Conservation (phyloP, 1,140 invertebrate genomes). For the Platyura marginata region DNA sequence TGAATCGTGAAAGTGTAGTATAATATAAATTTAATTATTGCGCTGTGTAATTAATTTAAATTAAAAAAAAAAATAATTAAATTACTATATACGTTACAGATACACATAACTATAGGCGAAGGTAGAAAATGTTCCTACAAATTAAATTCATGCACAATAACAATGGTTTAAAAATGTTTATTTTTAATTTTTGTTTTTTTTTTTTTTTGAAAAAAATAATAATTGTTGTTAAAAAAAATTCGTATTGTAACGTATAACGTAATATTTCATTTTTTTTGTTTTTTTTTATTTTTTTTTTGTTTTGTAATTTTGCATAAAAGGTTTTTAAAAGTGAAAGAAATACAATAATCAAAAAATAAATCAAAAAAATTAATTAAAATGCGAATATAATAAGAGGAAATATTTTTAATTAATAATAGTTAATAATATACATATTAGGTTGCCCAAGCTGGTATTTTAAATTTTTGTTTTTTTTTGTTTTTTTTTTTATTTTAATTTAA, state of each 20-base stretch:
- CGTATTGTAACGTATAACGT: too few species aligned
- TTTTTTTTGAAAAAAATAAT: too few species aligned
- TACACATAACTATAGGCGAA: too few species aligned
- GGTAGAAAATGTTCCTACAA: too few species aligned
- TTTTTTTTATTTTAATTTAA: constrained; percentile 9
- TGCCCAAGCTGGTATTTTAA: constrained; percentile 5
- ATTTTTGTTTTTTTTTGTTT: constrained; percentile 7
- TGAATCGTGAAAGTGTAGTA: constrained; percentile 2
- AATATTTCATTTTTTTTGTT: too few species aligned
- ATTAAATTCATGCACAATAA: too few species aligned
- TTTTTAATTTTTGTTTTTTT: too few species aligned
- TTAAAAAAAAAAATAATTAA: constrained; percentile 10
- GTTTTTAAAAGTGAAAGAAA: neutral
- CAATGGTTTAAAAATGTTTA: too few species aligned
- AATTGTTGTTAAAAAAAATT: too few species aligned
- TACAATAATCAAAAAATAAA: constrained; percentile 1
- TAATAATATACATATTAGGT: constrained; percentile 4
- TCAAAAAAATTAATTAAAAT: constrained; percentile 1
- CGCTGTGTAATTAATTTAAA: constrained; percentile 5
- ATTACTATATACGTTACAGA: too few species aligned
- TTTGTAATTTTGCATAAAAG: neutral
- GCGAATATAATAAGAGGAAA: constrained; percentile 1
- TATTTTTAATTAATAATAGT: neutral
- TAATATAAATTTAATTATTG: neutral
- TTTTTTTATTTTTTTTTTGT: constrained; percentile 6